A percentile compares a stretch with the other conserved stretches of the same genome.
These are phyloP conservation scores for Escarpia spicata DNA, from an alignment of 2,888 invertebrate species.

Conservation along the genomic window DNA sequence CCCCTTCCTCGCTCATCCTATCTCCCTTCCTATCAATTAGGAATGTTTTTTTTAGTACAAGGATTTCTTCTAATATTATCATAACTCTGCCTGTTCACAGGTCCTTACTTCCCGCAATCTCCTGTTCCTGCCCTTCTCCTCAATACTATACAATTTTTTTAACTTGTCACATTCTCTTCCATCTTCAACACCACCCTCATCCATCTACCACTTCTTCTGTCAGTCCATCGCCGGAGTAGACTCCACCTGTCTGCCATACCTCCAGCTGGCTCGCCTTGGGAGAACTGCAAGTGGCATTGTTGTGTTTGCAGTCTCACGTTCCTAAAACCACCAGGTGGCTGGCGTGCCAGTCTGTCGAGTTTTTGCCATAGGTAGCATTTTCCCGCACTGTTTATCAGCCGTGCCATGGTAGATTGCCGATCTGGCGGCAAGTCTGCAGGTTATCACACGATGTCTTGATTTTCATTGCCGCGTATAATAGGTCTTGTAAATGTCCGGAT, in stretches of 20 bases:
- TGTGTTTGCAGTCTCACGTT: not conserved
- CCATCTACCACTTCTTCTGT: not conserved
- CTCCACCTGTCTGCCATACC: not conserved
- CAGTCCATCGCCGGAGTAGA: not conserved
- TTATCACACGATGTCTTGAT: not conserved
- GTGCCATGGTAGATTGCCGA: not conserved
- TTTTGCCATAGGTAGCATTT: constrained; percentile 9
- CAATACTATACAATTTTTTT: not conserved
- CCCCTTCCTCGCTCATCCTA: no score
- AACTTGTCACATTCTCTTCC: not conserved
- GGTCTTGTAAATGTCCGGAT: not conserved
- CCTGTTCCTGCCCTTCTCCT: not conserved
- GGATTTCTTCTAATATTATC: no score
- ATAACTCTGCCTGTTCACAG: no score
- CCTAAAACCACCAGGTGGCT: not conserved
- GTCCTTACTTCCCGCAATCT: no score
- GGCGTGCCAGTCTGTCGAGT: not conserved
- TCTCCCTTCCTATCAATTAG: no score
- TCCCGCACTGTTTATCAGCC: not conserved
- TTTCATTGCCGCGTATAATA: not conserved
- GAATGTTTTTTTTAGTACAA: no score
- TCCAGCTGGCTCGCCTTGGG: not conserved
- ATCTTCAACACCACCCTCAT: not conserved
- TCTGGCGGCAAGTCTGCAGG: constrained; percentile 10
- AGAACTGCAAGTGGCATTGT: not conserved